phyloP scores from a whole-genome alignment of 2,888 invertebrate species.

The Oscheius sp. region DNA sequence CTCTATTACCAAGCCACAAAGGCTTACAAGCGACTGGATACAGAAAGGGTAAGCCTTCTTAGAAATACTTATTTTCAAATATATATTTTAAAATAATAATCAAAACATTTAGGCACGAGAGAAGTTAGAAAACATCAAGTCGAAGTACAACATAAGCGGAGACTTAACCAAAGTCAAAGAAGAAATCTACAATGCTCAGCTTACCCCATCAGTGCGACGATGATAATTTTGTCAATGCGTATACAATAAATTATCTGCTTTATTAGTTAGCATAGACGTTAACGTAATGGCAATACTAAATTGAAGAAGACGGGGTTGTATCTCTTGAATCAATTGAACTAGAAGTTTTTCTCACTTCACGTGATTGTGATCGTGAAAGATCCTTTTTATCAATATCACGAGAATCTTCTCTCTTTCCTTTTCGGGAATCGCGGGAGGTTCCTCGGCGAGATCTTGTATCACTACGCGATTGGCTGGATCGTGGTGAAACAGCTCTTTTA shows the following conservation, averaged over 20 bases:
- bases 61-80: neutral
- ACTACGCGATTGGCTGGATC: too few species aligned
- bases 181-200: conserved; percentile 29
- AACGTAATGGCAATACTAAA: too few species aligned
- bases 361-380: too few species aligned
- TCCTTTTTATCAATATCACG: too few species aligned
- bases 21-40: conserved; percentile 72
- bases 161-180: conserved; percentile 68
- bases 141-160: conserved; percentile 73
- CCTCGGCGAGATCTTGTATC: too few species aligned
- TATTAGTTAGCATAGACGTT: too few species aligned
- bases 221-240: neutral
- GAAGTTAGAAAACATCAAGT: conserved; percentile 74
- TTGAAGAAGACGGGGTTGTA: too few species aligned
- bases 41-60: conserved; percentile 71
- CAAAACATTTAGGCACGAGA: conserved; percentile 72
- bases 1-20: conserved; percentile 86
- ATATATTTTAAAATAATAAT: neutral
- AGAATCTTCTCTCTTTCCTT: too few species aligned
- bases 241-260: neutral
- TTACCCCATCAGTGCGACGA: conserved; percentile 18
- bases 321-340: too few species aligned
- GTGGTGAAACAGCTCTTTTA: too few species aligned
- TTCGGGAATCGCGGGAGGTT: too few species aligned
- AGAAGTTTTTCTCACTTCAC: too few species aligned